Conservation (phyloP, 2,797 vertebrate genomes). For the Diplodus sargus region DNA sequence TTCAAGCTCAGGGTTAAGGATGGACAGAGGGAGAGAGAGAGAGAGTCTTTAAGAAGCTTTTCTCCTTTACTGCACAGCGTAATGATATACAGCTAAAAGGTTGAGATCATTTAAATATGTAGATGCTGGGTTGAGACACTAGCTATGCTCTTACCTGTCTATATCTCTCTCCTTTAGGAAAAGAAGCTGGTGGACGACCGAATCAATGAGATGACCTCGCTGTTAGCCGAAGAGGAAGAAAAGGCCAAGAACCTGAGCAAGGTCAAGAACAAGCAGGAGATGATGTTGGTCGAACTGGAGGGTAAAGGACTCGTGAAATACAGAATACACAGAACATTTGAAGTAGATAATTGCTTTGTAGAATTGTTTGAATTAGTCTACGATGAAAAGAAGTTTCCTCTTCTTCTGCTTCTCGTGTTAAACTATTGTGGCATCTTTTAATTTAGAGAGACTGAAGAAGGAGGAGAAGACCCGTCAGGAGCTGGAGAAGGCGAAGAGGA, state of each 20-base stretch:
- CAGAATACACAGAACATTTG: not conserved
- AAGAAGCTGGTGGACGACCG: conserved; percentile 96
- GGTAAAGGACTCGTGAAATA: conserved; percentile 79
- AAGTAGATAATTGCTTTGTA: not conserved
- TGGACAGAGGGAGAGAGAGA: not conserved
- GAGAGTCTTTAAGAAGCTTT: not conserved
- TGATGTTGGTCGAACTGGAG: conserved; percentile 97
- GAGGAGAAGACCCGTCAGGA: conserved; percentile 99
- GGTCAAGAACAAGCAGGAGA: conserved; percentile 97
- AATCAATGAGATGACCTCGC: conserved; percentile 91
- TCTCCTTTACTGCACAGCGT: not conserved
- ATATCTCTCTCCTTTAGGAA: conserved; percentile 82
- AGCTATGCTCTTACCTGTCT: not conserved
- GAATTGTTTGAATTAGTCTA: not conserved
- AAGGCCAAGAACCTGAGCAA: conserved; percentile 98
- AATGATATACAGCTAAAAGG: not conserved
- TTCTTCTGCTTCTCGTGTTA: not conserved
- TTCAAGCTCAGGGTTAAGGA: not conserved
- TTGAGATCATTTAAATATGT: not conserved
- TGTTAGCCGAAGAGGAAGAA: conserved; percentile 96
- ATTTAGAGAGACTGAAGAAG: conserved; percentile 95
- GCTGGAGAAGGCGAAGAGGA: conserved; percentile 97
- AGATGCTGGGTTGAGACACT: not conserved
- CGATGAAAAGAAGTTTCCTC: not conserved
- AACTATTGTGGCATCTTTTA: not conserved